Base-by-base conservation (phyloP, 2,113 vertebrate genomes). In the Cygnus atratus region DNA sequence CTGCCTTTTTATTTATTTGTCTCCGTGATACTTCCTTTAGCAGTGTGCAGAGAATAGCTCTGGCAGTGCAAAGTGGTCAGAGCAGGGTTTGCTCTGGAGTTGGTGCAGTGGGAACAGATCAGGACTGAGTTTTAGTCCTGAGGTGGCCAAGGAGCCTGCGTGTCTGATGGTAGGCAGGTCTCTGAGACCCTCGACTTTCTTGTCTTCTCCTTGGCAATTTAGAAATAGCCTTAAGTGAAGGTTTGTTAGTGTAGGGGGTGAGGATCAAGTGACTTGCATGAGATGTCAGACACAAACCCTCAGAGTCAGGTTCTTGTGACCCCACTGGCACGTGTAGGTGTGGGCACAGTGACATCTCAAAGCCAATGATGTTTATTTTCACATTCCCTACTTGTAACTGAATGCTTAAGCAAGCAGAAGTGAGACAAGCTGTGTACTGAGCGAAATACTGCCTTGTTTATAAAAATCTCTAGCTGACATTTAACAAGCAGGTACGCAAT, bases 361-460 rank as follows among this genome's bases (percentile, higher is more conserved):
- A 71, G 70, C 57, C 75, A 76, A 2, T 22, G 28, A 16, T 3
- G 11, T 48, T 92, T 50, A 26, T 82, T 65, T 86, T 57, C 57
- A 16, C 18, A 13, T 70, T 84, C 39, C 33, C 50, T 5, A 31
- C n/a, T 62, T 10, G 52, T 58, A 72, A 29, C 43, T 8, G 26
- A 62, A 41, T 21, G 8, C 50, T 76, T 93, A 66, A 87, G 83
- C 95, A 96, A 97, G 94, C 88, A 94, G 65, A 66, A 70, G 79
- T 66, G 73, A 93, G 79, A 44, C 44, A 28, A 57, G n/a, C 79
- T 80, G 58, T 58, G 76, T 13, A 35, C 17, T 41, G 82, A 93
- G 57, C 63, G 67, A 92, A 66, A 61, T 76, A 29, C 18, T 68
- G 66, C n/a, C 71, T 33, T 93, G 79, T 76, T 65, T 65, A 16